A percentile compares a stretch with the other conserved stretches of the same genome.
Evolutionary conservation across 2,797 vertebrate genomes (phyloP).

Genomic region (Myiotriccus ornatus): DNA sequence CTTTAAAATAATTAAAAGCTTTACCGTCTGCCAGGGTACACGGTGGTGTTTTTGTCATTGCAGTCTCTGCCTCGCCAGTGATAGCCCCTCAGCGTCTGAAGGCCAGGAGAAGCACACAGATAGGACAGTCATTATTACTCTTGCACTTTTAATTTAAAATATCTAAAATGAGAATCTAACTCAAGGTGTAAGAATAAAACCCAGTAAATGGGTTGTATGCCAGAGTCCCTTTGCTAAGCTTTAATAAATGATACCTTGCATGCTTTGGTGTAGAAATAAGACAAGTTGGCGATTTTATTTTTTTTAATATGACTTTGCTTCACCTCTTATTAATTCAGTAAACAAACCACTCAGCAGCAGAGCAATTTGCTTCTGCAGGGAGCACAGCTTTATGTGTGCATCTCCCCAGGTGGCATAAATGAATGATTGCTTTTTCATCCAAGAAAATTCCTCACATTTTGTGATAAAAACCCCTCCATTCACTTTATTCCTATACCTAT

Average conservation of each 20-base stretch:
- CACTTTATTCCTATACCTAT: neutral
- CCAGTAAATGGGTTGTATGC: neutral
- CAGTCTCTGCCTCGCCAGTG: slow-evolving; percentile 81
- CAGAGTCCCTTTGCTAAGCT: neutral
- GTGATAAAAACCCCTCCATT: neutral
- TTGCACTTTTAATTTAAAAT: slow-evolving; percentile 21
- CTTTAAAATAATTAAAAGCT: neutral
- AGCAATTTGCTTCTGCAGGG: slow-evolving; percentile 31
- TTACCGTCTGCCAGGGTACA: slow-evolving; percentile 79
- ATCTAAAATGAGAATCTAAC: slow-evolving; percentile 56
- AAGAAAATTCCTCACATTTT: neutral
- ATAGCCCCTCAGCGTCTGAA: slow-evolving; percentile 76
- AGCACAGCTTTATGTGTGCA: neutral
- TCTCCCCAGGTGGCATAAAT: neutral
- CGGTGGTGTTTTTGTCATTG: slow-evolving; percentile 46
- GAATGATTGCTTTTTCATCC: neutral
- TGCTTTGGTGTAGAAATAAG: slow-evolving; percentile 15
- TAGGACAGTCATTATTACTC: neutral
- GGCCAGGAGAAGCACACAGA: slow-evolving; percentile 9
- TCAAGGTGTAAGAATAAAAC: neutral
- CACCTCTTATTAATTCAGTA: slow-evolving; percentile 40
- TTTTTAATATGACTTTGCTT: slow-evolving; percentile 5
- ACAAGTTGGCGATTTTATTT: neutral
- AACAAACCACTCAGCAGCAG: slow-evolving; percentile 33
- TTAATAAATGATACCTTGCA: neutral